phyloP scores from a whole-genome alignment of 2,888 invertebrate species.

The Nematopogon swammerdamellus region DNA sequence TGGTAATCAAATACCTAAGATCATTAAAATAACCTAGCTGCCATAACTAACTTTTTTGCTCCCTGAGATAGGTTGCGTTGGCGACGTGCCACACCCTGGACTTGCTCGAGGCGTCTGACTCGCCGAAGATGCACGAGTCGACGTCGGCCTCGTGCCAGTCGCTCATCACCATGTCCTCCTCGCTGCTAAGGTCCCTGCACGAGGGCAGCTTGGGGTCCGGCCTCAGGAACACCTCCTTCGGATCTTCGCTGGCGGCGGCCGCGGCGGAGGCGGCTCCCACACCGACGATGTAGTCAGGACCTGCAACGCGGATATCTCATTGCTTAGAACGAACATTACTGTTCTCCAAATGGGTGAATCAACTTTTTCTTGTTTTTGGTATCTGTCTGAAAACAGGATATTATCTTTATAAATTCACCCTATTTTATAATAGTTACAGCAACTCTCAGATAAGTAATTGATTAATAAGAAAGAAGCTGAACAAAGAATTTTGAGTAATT shows the following conservation, averaged over 20 bases:
- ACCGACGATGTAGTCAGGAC: conserved; percentile 78
- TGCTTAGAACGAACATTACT: too few relatives aligned
- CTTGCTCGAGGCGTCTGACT: conserved; percentile 78
- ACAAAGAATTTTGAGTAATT: too few relatives aligned
- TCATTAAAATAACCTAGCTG: too few relatives aligned
- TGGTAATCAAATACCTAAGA: too few relatives aligned
- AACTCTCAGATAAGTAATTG: too few relatives aligned
- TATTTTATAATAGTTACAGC: too few relatives aligned
- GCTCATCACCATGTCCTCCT: conserved; percentile 63
- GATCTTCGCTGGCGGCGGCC: too few relatives aligned
- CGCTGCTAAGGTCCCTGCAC: conserved; percentile 27
- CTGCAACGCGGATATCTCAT: conserved; percentile 29
- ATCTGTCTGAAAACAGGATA: too few relatives aligned
- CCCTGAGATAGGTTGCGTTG: conserved; percentile 83
- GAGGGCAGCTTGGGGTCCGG: conserved; percentile 29
- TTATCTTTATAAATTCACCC: too few relatives aligned
- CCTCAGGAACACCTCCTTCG: conserved; percentile 28
- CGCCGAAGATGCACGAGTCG: conserved; percentile 78
- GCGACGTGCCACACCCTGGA: conserved; percentile 82
- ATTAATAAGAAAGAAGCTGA: too few relatives aligned
- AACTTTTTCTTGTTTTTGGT: too few relatives aligned
- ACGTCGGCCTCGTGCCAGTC: conserved; percentile 89
- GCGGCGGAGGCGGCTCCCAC: conserved; percentile 31
- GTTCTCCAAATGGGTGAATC: too few relatives aligned
- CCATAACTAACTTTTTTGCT: conserved; percentile 70